Conservation (phyloP, 2,888 invertebrate species). For the Nemotelus pantherinus region DNA sequence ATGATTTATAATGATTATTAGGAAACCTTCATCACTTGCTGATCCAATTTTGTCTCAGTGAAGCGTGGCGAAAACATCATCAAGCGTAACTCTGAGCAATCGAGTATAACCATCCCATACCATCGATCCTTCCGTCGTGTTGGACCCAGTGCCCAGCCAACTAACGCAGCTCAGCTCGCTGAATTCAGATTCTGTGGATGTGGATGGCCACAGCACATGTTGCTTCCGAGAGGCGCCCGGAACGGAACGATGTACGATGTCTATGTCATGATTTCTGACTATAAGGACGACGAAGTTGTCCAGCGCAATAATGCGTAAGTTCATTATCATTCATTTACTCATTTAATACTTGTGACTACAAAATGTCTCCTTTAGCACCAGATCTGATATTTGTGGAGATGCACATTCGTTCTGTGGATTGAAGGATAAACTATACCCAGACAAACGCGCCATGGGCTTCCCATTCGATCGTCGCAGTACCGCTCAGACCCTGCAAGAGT, state of each 20-base stretch:
- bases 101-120: constrained; percentile 84
- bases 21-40: too few relatives aligned
- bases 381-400: constrained; percentile 67
- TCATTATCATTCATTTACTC: neutral
- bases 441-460: constrained; percentile 73
- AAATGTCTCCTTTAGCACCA: constrained; percentile 51
- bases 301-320: constrained; percentile 53
- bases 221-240: constrained; percentile 76
- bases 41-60: constrained; percentile 66
- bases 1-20: too few relatives aligned
- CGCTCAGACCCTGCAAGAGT: constrained; percentile 69
- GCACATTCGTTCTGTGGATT: constrained; percentile 77
- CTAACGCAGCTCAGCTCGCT: constrained; percentile 63
- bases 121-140: constrained; percentile 81
- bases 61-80: constrained; percentile 75
- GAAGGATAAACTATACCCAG: constrained; percentile 74
- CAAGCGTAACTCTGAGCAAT: constrained; percentile 73
- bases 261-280: constrained; percentile 83
- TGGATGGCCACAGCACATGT: constrained; percentile 87
- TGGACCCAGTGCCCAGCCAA: constrained; percentile 68
- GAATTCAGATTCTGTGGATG: constrained; percentile 86
- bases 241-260: constrained; percentile 75
- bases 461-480: constrained; percentile 67
- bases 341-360: constrained; percentile 23
- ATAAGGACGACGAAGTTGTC: constrained; percentile 68